Percentiles rank a stretch among this genome's conserved stretches.
These are phyloP conservation scores for Semaprochilodus insignis DNA, from an alignment of 2,797 vertebrate species.

Conservation along the genomic window DNA sequence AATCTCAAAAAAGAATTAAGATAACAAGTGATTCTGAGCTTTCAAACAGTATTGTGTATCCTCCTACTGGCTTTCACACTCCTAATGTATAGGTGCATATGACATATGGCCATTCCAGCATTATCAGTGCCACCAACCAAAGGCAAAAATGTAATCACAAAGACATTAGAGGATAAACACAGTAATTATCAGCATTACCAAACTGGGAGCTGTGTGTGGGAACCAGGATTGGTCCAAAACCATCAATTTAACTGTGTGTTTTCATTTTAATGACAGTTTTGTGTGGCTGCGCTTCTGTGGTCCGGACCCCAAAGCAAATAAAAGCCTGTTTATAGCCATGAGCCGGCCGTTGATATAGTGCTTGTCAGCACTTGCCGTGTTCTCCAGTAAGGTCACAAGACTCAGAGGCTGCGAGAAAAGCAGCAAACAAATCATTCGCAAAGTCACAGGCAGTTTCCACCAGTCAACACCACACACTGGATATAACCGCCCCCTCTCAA, in stretches of 20 bases:
- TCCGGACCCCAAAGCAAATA: conserved; percentile 31
- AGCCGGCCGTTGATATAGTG: conserved; percentile 37
- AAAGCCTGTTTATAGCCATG: conserved; percentile 31
- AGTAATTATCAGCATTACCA: conserved; percentile 27
- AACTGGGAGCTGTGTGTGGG: conserved; percentile 23
- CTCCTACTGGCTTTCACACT: conserved; percentile 17
- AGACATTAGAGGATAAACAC: conserved; percentile 30
- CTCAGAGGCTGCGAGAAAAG: conserved; percentile 36
- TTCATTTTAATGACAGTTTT: conserved; percentile 48
- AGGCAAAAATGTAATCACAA: conserved; percentile 19
- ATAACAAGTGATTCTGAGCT: neutral
- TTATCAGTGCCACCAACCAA: conserved; percentile 23
- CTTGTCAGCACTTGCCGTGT: conserved; percentile 51
- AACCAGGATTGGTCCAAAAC: conserved; percentile 36
- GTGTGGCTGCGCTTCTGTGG: conserved; percentile 22
- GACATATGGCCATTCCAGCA: conserved; percentile 26
- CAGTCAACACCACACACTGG: conserved; percentile 47
- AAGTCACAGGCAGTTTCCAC: conserved; percentile 54
- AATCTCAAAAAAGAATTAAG: neutral
- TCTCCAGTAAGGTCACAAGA: conserved; percentile 51
- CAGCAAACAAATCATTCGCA: conserved; percentile 56
- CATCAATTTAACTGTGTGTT: conserved; percentile 42
- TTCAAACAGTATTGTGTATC: neutral
- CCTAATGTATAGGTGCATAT: neutral
- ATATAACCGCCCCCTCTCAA: conserved; percentile 58